Evolutionary conservation across 2,888 invertebrate species (phyloP), one percentile per base, ranked within the genome.

Genomic region (Microplitis deprimator): DNA sequence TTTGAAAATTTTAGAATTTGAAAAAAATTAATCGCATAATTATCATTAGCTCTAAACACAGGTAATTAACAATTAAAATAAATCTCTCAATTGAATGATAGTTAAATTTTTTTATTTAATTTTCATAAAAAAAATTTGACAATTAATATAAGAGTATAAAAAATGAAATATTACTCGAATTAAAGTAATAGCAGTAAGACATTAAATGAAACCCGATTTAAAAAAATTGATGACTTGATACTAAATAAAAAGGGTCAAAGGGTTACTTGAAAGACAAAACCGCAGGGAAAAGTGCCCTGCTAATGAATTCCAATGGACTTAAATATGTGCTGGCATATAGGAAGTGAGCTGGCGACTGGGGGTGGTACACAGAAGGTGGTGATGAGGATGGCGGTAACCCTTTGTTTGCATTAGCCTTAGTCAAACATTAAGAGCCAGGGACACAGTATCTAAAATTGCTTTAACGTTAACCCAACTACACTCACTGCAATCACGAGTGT

Each of bases 231-330:
- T 20, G 7, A 29, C 10, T 65, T 65, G 1, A 38, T 20, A 10
- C 13, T 29, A 2, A 13, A 17, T 40, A 39, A 68, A 64, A 73
- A 73, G 65, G 50, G 29, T 69, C 38, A 13, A 8, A 62, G 68
- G 62, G 62, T 29, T 40, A 41, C 50, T 72, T 60, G 8, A 41
- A 62, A 61, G 38, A 38, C 64, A 3, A 75, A 50, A 65, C 20
- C 41, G 40, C 71, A 62, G 68, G 65, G 61, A 64, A 64, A 77
- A 73, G 75, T 73, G 75, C 50, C 72, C 61, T 73, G 79, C 83
- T 82, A 84, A 85, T 85, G 84, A 85, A 87, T 85, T 86, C 84
- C 83, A 85, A 86, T 83, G 82, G 81, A 67, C 79, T 79, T 69
- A 70, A 67, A 13, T 67, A 60, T 10, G 29, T 68, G 69, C 75